Conservation (phyloP, 2,888 invertebrate genomes). For the Petrolisthes cinctipes region DNA sequence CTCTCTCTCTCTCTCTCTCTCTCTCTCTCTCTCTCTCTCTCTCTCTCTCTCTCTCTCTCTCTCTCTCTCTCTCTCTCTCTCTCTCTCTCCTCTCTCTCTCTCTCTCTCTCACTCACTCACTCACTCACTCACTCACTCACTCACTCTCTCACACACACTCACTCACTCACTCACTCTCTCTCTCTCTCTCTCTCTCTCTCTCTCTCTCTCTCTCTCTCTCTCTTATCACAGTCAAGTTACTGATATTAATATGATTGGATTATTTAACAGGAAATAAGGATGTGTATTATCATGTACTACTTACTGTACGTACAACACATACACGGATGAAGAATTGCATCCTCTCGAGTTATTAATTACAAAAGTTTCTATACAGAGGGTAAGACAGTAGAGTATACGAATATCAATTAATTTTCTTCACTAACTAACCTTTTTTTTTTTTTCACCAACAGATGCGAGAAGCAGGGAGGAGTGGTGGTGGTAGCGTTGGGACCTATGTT, state of each 20-base stretch:
- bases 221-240: neutral
- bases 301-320: neutral
- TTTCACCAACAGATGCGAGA: too few relatives aligned
- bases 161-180: neutral
- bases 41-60: neutral
- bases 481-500: too few relatives aligned
- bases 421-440: too few relatives aligned
- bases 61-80: neutral
- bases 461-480: too few relatives aligned
- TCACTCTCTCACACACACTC: neutral
- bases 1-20: neutral
- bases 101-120: neutral
- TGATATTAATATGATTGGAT: neutral
- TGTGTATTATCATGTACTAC: too few relatives aligned
- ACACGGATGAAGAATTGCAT: neutral
- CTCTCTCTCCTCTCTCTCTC: neutral
- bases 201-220: neutral
- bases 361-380: neutral
- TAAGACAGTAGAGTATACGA: too few relatives aligned
- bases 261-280: too few relatives aligned
- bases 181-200: too few relatives aligned
- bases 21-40: neutral
- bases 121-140: neutral
- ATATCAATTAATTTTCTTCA: too few relatives aligned
- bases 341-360: neutral